Base-by-base conservation (phyloP, 2,113 vertebrate species). In the Uria aalge region DNA sequence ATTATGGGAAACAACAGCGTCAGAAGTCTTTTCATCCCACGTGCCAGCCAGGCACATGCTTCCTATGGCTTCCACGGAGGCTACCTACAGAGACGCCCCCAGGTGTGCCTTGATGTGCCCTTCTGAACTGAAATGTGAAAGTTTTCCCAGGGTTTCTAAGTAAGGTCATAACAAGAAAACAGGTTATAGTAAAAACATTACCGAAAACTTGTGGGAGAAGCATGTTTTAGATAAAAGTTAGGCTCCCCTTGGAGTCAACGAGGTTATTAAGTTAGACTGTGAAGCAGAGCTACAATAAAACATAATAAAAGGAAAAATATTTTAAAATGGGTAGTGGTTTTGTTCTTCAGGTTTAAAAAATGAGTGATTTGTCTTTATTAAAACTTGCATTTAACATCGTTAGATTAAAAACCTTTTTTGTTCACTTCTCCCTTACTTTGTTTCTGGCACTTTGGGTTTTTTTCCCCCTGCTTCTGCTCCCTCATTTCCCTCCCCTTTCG, bases 31-130 rank as follows among this genome's bases (percentile, higher is more conserved):
- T 24, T 3, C 36, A n/a, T 4, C 43, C 32, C 5, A 52, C 1
- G 2, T 5, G 23, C 2, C 22, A 43, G 69, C 38, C 56, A 12
- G 73, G n/a, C 16, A 4, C 0, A 0, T 6, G 23, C 16, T 19
- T 12, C 17, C 4, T 2, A 1, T 0, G 10, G 15, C 63, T 56
- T 5, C 21, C 52, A 1, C 7, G 1, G 36, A 15, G 29, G 45
- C 45, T 23, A 0, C 38, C 32, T 47, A 8, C 16, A 6, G 30
- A n/a, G 26, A 4, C 18, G 3, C 1, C 0, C 6, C 26, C 15
- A 3, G 45, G 48, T 5, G 34, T 0, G 9, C 3, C 2, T 5
- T 19, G 2, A 5, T 15, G 48, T 11, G 55, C 64, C 45, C 26
- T 29, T 21, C 64, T 22, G 68, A 59, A 15, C 16, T 2, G 4